Evolutionary conservation across 2,797 vertebrate genomes (phyloP).

Genomic region (Spondyliosoma cantharus): DNA sequence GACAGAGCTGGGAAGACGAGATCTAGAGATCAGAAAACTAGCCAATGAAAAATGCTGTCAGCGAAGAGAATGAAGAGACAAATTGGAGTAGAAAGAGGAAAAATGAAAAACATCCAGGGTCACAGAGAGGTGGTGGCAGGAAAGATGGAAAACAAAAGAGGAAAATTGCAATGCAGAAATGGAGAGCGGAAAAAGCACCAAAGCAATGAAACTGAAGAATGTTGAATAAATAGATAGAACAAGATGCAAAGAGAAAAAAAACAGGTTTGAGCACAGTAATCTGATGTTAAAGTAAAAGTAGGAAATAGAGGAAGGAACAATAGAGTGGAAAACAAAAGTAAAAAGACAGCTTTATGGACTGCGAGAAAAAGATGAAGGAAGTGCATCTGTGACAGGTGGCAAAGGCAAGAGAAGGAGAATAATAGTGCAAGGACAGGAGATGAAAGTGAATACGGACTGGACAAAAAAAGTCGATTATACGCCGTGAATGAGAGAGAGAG

Average conservation of each 20-base stretch:
- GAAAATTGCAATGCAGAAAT: slow-evolving; percentile 61
- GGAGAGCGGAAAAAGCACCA: slow-evolving; percentile 48
- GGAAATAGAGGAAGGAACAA: slow-evolving; percentile 38
- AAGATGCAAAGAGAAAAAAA: slow-evolving; percentile 32
- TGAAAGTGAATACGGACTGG: slow-evolving; percentile 41
- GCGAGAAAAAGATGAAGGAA: slow-evolving; percentile 13
- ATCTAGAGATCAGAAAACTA: slow-evolving; percentile 23
- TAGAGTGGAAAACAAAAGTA: slow-evolving; percentile 24
- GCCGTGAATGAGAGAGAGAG: slow-evolving; percentile 27
- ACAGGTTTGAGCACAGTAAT: slow-evolving; percentile 7
- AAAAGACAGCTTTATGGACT: slow-evolving; percentile 23
- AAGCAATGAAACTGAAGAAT: slow-evolving; percentile 51
- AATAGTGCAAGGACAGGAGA: slow-evolving; percentile 15
- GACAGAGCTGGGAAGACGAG: slow-evolving; percentile 1
- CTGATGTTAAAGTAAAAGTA: slow-evolving; percentile 44
- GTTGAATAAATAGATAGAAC: slow-evolving; percentile 52
- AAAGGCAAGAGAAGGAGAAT: slow-evolving; percentile 31
- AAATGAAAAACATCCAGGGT: slow-evolving; percentile 68
- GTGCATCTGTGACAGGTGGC: slow-evolving; percentile 33
- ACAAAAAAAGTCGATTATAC: slow-evolving; percentile 45
- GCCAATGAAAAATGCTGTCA: slow-evolving; percentile 30
- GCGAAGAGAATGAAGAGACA: slow-evolving; percentile 52
- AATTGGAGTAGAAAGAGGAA: slow-evolving; percentile 55
- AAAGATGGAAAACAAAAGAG: slow-evolving; percentile 63
- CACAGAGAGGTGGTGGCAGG: slow-evolving; percentile 38